Evolutionary conservation across 2,797 vertebrate genomes (phyloP).

Genomic region (Tragelaphus oryx): DNA sequence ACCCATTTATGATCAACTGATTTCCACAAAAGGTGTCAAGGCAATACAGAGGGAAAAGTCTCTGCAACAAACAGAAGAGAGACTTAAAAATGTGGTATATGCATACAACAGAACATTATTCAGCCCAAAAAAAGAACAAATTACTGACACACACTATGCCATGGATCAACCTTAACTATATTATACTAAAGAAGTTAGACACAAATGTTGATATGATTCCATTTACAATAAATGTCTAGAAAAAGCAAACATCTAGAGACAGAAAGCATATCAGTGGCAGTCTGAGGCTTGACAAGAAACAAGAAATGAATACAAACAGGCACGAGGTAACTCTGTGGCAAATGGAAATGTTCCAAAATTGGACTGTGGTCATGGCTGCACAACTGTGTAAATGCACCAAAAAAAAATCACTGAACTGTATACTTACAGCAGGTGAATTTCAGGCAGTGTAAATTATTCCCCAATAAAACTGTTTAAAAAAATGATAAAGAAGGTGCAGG

Average conservation of each 20-base stretch:
- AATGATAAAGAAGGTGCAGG: background rate
- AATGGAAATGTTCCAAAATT: background rate
- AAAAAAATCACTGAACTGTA: background rate
- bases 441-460: background rate
- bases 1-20: background rate
- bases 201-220: background rate
- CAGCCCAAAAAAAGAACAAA: background rate
- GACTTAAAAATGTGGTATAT: background rate
- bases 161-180: background rate
- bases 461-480: background rate
- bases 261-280: background rate
- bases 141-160: background rate
- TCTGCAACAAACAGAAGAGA: background rate
- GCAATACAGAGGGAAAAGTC: background rate
- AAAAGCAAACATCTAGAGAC: background rate
- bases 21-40: background rate
- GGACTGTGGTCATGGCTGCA: background rate
- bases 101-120: background rate
- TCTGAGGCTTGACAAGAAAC: background rate
- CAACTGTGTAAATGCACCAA: background rate
- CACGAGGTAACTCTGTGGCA: background rate
- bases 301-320: background rate
- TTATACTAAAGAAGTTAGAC: background rate
- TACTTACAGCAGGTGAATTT: background rate
- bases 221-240: background rate